Evolutionary conservation across 2,113 vertebrate species (phyloP).

Genomic region (Thymallus thymallus): DNA sequence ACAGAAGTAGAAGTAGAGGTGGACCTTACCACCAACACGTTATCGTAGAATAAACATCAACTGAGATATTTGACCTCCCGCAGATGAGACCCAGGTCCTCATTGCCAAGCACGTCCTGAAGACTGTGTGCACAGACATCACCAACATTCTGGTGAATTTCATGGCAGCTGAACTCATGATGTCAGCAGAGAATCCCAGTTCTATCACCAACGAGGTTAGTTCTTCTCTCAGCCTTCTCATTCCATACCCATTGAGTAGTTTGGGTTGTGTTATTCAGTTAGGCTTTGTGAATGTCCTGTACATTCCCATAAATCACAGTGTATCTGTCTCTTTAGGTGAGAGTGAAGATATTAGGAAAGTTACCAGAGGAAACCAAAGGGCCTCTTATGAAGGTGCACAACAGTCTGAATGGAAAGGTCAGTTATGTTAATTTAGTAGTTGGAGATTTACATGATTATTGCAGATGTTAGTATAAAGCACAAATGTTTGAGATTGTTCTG

Average conservation of each 20-base stretch:
- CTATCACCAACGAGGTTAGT: constrained; percentile 84
- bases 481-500: neutral
- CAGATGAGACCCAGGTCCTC: constrained; percentile 88
- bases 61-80: constrained; percentile 10
- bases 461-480: neutral
- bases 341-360: constrained; percentile 87
- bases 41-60: neutral
- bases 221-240: neutral
- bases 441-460: neutral
- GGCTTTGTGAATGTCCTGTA: neutral
- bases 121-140: constrained; percentile 86
- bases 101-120: constrained; percentile 88
- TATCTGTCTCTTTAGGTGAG: constrained; percentile 73
- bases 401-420: constrained; percentile 89
- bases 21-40: neutral
- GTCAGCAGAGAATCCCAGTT: constrained; percentile 79
- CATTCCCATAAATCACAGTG: neutral
- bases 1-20: neutral
- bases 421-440: neutral
- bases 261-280: neutral
- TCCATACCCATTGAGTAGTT: too few relatives aligned
- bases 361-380: constrained; percentile 85
- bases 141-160: constrained; percentile 92
- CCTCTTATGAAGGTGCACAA: constrained; percentile 87
- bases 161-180: constrained; percentile 90